Percentiles rank a stretch among this genome's conserved stretches.
Conservation (phyloP, 2,797 vertebrate genomes). For the Artibeus jamaicensis region DNA sequence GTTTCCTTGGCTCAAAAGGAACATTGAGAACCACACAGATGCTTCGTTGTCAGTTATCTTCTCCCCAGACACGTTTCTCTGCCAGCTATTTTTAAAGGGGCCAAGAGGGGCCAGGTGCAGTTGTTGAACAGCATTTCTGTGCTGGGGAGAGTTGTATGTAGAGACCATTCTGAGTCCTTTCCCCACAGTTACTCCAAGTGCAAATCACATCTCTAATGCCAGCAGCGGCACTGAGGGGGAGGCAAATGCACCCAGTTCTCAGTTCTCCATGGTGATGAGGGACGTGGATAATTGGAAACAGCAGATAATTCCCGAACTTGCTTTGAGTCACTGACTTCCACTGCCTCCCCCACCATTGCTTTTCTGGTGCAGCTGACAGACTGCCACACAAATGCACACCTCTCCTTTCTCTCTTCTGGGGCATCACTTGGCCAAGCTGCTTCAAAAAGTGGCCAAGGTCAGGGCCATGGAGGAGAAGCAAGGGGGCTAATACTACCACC, state of each 20-base stretch:
- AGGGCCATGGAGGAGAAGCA: not conserved
- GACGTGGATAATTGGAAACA: conserved; percentile 49
- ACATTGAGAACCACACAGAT: not conserved
- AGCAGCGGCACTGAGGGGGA: conserved; percentile 60
- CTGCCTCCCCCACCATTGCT: conserved; percentile 33
- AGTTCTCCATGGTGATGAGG: conserved; percentile 69
- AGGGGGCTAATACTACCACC: no score
- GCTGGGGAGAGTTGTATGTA: not conserved
- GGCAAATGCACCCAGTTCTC: conserved; percentile 48
- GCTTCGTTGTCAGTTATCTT: not conserved
- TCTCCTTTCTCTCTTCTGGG: not conserved
- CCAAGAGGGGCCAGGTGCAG: conserved; percentile 25
- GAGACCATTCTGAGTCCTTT: conserved; percentile 32
- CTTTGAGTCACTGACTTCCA: conserved; percentile 62
- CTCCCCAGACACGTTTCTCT: not conserved
- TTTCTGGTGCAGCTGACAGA: conserved; percentile 5
- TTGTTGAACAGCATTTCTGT: not conserved
- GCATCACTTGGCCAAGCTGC: not conserved
- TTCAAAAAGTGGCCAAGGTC: not conserved
- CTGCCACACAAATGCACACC: not conserved
- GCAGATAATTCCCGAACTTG: conserved; percentile 57
- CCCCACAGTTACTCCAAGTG: conserved; percentile 44
- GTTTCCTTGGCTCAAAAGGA: not conserved
- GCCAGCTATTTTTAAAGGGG: conserved; percentile 50
- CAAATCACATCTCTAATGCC: conserved; percentile 44